Evolutionary conservation across 2,888 invertebrate genomes (phyloP).

Genomic region (Entomobrya proxima): DNA sequence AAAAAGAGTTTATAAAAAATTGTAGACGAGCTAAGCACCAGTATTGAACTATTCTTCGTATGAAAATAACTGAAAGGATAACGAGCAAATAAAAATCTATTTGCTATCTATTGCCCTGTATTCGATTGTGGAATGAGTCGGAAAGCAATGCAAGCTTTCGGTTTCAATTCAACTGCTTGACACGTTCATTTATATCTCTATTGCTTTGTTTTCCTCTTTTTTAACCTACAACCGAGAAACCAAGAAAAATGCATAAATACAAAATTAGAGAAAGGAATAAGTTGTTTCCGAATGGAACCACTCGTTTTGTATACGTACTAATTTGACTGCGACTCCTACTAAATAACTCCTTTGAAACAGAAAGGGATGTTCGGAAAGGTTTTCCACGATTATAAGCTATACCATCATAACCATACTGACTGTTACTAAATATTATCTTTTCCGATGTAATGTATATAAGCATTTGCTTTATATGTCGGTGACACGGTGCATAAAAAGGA

Average conservation of each 20-base stretch:
- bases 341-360: neutral
- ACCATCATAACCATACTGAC: too few relatives aligned
- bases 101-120: neutral
- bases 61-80: neutral
- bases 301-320: conserved; percentile 2
- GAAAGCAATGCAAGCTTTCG: conserved; percentile 9
- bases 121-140: neutral
- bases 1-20: neutral
- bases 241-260: conserved; percentile 23
- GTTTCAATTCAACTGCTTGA: conserved; percentile 49
- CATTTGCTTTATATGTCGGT: conserved; percentile 7
- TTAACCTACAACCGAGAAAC: neutral
- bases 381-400: neutral
- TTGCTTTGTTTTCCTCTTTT: conserved; percentile 10
- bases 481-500: conserved; percentile 18
- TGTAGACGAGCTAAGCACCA: neutral
- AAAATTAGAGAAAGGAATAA: neutral
- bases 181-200: conserved; percentile 54
- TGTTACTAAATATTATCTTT: too few relatives aligned
- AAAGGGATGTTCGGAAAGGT: neutral
- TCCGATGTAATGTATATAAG: neutral
- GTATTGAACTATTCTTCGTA: too few relatives aligned
- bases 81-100: neutral
- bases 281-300: neutral
- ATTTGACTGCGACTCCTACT: conserved; percentile 27